phyloP scores from a whole-genome alignment of 2,888 invertebrate genomes.

The Chymomyza caudatula region DNA sequence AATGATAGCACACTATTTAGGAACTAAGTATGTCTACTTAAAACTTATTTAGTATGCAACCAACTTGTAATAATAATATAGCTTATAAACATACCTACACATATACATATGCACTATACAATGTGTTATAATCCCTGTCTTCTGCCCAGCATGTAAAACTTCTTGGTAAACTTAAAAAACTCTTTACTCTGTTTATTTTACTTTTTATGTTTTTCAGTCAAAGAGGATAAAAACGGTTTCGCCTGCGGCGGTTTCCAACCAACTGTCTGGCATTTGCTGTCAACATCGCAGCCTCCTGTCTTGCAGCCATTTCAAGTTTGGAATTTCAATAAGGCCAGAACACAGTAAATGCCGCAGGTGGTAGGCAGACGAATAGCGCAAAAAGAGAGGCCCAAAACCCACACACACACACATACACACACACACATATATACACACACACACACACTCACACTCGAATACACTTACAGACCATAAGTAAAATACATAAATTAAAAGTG shows the following conservation, averaged over 20 bases:
- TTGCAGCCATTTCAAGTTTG: slow-evolving; percentile 70
- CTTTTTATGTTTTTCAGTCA: neutral
- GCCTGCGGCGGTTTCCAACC: neutral
- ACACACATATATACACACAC: slow-evolving; percentile 17
- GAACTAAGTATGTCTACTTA: neutral
- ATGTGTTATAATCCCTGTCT: neutral
- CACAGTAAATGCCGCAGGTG: slow-evolving; percentile 55
- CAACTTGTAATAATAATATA: neutral
- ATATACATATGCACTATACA: neutral
- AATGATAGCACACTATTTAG: neutral
- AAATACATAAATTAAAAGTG: slow-evolving; percentile 71
- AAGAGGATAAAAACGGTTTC: neutral
- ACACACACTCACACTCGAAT: neutral
- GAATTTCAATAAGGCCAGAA: slow-evolving; percentile 64
- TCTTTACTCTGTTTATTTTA: neutral
- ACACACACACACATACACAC: neutral
- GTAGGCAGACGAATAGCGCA: slow-evolving; percentile 38
- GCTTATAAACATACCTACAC: neutral
- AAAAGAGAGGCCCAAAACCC: slow-evolving; percentile 1
- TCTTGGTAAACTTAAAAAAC: neutral
- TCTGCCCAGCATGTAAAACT: neutral
- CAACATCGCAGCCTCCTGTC: slow-evolving; percentile 45
- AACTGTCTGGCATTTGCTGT: slow-evolving; percentile 28
- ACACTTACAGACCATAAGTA: slow-evolving; percentile 53
- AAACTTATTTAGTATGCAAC: neutral